These are phyloP conservation scores for Thera britannica DNA, from an alignment of 2,888 invertebrate genomes.

Conservation along the genomic window DNA sequence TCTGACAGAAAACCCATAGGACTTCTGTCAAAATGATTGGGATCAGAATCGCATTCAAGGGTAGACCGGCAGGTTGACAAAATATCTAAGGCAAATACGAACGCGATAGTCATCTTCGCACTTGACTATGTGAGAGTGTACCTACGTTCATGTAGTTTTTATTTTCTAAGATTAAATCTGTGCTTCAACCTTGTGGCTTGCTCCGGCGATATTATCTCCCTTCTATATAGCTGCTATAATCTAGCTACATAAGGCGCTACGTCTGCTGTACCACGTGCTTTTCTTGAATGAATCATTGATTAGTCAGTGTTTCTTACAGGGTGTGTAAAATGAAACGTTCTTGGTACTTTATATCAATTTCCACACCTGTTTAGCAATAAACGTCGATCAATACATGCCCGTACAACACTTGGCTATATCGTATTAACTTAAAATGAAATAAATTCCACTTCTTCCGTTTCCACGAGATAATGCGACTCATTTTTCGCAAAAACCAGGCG, in stretches of 20 bases:
- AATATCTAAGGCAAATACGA: neutral
- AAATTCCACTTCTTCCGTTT: neutral
- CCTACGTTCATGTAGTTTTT: neutral
- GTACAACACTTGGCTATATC: neutral
- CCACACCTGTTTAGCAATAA: neutral
- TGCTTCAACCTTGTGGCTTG: constrained; percentile 14
- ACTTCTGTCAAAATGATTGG: too few species aligned
- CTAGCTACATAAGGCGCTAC: constrained; percentile 8
- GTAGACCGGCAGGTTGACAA: neutral
- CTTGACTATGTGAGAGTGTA: neutral
- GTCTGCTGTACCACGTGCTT: constrained; percentile 47
- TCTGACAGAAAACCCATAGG: too few species aligned
- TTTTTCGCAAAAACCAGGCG: neutral
- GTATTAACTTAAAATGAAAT: neutral
- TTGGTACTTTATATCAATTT: neutral
- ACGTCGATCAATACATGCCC: neutral
- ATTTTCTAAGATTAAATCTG: neutral
- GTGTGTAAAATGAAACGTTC: constrained; percentile 9
- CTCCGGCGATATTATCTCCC: constrained; percentile 9
- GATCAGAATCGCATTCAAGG: too few species aligned
- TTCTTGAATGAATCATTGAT: constrained; percentile 53
- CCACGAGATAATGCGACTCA: neutral
- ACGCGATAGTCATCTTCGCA: neutral
- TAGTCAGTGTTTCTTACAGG: constrained; percentile 39
- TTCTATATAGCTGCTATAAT: constrained; percentile 16